Percentiles rank a stretch among this genome's conserved stretches.
Conservation (phyloP, 1,140 invertebrate species). For the Bombus pascuorum region DNA sequence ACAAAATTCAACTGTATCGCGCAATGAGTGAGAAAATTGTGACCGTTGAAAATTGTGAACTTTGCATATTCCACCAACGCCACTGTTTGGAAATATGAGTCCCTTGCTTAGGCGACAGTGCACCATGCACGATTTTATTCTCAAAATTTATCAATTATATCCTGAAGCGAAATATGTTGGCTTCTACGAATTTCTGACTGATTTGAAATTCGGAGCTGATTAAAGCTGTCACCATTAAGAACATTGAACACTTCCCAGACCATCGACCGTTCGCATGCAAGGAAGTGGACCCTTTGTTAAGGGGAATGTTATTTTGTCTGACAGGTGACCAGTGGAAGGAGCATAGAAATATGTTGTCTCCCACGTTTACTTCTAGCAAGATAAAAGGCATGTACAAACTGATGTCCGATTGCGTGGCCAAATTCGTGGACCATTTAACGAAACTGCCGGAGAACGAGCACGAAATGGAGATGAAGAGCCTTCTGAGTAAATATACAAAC, state of each 20-base stretch:
- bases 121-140: background rate
- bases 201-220: conserved; percentile 79
- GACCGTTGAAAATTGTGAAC: background rate
- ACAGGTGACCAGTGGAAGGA: conserved; percentile 72
- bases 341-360: conserved; percentile 68
- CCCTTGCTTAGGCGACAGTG: fast-evolving
- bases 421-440: conserved; percentile 66
- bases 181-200: conserved; percentile 57
- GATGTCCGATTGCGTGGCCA: conserved; percentile 53
- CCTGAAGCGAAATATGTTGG: conserved; percentile 68
- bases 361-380: conserved; percentile 75
- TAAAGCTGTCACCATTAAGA: conserved; percentile 69
- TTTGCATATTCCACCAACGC: background rate
- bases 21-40: too few relatives aligned
- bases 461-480: conserved; percentile 27
- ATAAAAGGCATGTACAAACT: conserved; percentile 71
- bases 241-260: conserved; percentile 75
- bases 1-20: too few relatives aligned
- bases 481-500: conserved; percentile 82
- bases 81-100: conserved; percentile 64
- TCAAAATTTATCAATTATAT: conserved; percentile 30
- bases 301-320: conserved; percentile 72
- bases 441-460: conserved; percentile 12
- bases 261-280: conserved; percentile 70
- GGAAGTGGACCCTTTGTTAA: conserved; percentile 69